These are phyloP conservation scores for Hirundo rustica DNA, from an alignment of 2,797 vertebrate genomes.

Conservation along the genomic window DNA sequence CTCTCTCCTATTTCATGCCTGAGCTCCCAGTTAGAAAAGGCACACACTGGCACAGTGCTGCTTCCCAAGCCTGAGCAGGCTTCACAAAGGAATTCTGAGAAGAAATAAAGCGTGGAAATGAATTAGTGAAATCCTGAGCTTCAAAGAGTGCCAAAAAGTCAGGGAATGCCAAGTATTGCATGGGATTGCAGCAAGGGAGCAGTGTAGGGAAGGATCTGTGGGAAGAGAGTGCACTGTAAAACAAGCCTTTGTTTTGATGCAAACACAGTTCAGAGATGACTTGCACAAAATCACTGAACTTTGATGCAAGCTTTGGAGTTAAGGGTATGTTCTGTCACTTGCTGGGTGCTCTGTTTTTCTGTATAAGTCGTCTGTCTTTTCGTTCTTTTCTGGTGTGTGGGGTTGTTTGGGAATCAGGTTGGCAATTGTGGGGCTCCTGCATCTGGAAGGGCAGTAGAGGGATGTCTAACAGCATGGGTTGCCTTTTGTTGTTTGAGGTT, in stretches of 20 bases:
- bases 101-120: conserved; percentile 5
- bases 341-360: background rate
- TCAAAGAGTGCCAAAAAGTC: background rate
- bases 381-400: background rate
- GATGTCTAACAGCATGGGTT: background rate
- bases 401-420: background rate
- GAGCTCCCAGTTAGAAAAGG: background rate
- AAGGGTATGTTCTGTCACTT: background rate
- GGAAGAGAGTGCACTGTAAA: background rate
- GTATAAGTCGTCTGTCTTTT: background rate
- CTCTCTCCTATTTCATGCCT: background rate
- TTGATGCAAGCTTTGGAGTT: background rate
- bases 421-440: background rate
- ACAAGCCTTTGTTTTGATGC: background rate
- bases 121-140: background rate
- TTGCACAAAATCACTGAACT: background rate
- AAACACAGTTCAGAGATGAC: background rate
- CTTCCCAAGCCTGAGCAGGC: background rate
- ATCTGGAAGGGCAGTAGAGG: background rate
- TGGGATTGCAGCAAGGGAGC: background rate
- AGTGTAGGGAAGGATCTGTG: background rate
- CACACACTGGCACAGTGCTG: background rate
- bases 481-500: background rate
- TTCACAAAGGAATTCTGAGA: background rate
- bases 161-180: background rate